A percentile compares a stretch with the other conserved stretches of the same genome.
Evolutionary conservation across 2,113 vertebrate species (phyloP).

Genomic region (Tauraco erythrolophus): DNA sequence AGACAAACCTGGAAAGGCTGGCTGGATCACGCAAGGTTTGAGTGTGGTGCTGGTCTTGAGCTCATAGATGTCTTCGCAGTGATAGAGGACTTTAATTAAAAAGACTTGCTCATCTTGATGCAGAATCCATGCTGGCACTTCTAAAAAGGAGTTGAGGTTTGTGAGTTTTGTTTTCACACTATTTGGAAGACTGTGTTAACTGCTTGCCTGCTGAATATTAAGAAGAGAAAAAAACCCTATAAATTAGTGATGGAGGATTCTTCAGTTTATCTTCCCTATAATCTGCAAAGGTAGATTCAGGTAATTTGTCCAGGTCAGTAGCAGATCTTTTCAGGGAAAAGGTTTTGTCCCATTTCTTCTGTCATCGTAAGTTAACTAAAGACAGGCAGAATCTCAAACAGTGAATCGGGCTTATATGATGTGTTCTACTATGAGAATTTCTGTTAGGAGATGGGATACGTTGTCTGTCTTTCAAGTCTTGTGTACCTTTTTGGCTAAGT

Average conservation of each 20-base stretch:
- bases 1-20: not conserved
- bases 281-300: not conserved
- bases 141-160: not conserved
- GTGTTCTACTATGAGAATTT: not conserved
- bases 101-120: not conserved
- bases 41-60: not conserved
- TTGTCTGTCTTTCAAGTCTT: not conserved
- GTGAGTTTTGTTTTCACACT: not conserved
- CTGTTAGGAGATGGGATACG: not conserved
- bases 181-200: conserved; percentile 15
- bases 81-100: not conserved
- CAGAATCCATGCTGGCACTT: not conserved
- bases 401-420: not conserved
- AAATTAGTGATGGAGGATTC: not conserved
- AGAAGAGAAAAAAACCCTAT: not conserved
- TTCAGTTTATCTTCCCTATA: not conserved
- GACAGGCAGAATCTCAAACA: not conserved
- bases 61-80: not conserved
- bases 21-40: not conserved
- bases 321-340: not conserved
- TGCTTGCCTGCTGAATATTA: conserved; percentile 1
- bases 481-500: not conserved
- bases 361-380: not conserved
- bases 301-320: not conserved
- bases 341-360: not conserved